Percentiles rank a stretch among this genome's conserved stretches.
Conservation (phyloP, 2,113 vertebrate genomes). For the Coracopsis vasa region DNA sequence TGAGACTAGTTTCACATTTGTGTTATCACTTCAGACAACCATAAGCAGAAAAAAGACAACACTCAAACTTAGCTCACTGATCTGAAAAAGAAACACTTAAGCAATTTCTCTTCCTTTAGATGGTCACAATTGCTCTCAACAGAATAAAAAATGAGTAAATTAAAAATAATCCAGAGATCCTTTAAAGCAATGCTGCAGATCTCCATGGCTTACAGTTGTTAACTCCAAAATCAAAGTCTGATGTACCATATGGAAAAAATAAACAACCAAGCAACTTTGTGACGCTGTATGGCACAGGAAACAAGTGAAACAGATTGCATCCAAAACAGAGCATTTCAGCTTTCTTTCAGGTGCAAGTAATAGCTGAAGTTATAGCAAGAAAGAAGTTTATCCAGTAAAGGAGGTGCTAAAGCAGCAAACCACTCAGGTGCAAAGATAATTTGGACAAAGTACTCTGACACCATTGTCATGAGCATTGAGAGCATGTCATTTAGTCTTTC, state of each 20-base stretch:
- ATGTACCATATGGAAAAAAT: not conserved
- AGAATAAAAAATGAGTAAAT: not conserved
- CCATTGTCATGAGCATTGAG: not conserved
- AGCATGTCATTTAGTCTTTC: not conserved
- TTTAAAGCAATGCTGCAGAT: not conserved
- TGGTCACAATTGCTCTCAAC: not conserved
- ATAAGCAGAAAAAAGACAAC: accelerated
- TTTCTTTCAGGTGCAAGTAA: not conserved
- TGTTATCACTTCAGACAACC: not conserved
- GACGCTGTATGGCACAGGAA: not conserved
- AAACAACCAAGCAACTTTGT: not conserved
- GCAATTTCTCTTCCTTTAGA: not conserved
- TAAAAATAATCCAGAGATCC: not conserved
- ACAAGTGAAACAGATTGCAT: not conserved
- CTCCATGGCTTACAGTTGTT: not conserved
- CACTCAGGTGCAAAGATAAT: not conserved
- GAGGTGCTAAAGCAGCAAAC: not conserved
- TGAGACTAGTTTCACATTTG: not conserved
- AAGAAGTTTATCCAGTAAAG: not conserved
- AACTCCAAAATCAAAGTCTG: not conserved
- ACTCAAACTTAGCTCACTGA: not conserved
- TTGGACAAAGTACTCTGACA: not conserved
- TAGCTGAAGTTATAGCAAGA: not conserved
- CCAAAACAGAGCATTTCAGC: not conserved
- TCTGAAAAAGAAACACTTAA: not conserved